Base-by-base conservation (phyloP, 2,797 vertebrate species). In the Hipposideros larvatus region DNA sequence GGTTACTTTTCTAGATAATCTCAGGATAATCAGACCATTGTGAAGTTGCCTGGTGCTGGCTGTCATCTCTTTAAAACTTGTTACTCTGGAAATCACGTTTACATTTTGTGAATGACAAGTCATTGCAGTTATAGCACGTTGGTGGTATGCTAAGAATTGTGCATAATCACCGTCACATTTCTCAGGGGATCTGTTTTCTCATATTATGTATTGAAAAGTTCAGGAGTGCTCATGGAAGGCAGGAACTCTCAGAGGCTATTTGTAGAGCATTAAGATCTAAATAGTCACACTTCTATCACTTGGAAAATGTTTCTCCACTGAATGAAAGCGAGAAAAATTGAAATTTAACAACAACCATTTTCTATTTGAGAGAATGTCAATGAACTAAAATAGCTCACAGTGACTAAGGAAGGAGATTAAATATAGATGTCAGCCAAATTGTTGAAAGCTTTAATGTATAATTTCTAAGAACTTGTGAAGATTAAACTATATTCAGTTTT, bases 331-430 rank as follows among this genome's bases (percentile, higher is more conserved):
- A 79, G 26, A 86, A 73, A 86, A 86, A 65, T 43, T 53, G 10
- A 73, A 74, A 86, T 59, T 90, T 83, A 82, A 95, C 73, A 28
- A 73, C 16, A 71, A 66, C 16, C 26, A 90, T 53, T 93, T 88
- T 53, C 31, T 87, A 92, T 77, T 70, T 96, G 41, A 89, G 51
- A 74, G 11, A 75, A 84, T 80, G 41, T 59, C 80, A 90, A 2
- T 59, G 24, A 93, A 48, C 9, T 85, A 89, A 89, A 92, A 85
- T 90, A 93, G 59, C 43, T 93, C 68, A 80, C 15, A 79, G 59
- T 46, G 41, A 80, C 55, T 84, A 77, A 53, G 5, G 21, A 95
- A 89, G 3, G 34, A 80, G 24, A 79, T 92, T 80, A 68, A 68
- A 94, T 55, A 87, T 18, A 93, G 65, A 85, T 93, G 41, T 68